These are phyloP conservation scores for Hafferia zeledoni DNA, from an alignment of 2,797 vertebrate species.

Conservation along the genomic window DNA sequence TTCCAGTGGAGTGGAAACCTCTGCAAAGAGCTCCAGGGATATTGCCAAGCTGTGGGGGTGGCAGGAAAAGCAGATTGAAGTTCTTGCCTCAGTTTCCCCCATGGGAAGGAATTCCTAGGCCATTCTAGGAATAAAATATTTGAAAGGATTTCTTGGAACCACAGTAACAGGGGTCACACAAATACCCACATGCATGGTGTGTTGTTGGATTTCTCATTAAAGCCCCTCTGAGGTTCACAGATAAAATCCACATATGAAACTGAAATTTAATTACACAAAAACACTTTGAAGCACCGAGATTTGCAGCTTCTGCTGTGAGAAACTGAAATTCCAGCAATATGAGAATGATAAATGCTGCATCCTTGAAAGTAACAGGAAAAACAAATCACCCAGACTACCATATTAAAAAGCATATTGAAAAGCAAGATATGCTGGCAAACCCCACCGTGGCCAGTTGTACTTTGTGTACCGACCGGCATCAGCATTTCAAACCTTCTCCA, in stretches of 20 bases:
- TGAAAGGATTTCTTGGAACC: not conserved
- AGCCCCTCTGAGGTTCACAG: not conserved
- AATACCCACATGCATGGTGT: not conserved
- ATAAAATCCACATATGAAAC: conserved; percentile 20
- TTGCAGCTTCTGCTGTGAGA: not conserved
- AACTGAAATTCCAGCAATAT: not conserved
- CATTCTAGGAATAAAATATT: not conserved
- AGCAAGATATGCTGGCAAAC: conserved; percentile 15
- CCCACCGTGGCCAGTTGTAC: not conserved
- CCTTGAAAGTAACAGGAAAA: conserved; percentile 29
- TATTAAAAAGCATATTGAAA: conserved; percentile 41
- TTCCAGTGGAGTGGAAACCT: not conserved
- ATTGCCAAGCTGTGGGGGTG: fast-evolving
- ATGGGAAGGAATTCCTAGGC: not conserved
- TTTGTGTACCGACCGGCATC: not conserved
- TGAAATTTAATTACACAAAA: conserved; percentile 46
- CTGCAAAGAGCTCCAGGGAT: not conserved
- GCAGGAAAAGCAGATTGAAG: not conserved
- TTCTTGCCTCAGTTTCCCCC: not conserved
- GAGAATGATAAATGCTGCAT: conserved; percentile 21
- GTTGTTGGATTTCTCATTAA: not conserved
- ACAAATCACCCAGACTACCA: conserved; percentile 21
- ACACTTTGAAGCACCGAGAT: not conserved
- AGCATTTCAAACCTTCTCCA: not conserved
- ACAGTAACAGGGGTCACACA: not conserved